Conservation (phyloP, 2,797 vertebrate genomes). For the Sebastes paucispinis region DNA sequence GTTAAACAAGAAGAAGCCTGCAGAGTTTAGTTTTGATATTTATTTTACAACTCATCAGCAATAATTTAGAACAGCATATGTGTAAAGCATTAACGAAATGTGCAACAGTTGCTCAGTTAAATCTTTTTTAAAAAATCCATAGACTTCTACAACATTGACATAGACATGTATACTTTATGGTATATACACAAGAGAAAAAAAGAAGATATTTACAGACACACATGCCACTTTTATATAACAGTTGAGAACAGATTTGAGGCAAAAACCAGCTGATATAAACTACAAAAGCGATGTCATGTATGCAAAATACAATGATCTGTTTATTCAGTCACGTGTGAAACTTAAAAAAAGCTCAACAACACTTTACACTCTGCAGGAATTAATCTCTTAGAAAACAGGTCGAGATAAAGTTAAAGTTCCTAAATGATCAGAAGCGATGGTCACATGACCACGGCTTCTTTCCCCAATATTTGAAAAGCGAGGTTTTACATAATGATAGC, state of each 20-base stretch:
- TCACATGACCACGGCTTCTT: conserved; percentile 47
- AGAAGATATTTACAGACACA: conserved; percentile 82
- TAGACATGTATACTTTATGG: conserved; percentile 86
- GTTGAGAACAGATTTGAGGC: conserved; percentile 89
- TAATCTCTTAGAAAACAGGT: conserved; percentile 58
- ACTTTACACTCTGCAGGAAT: conserved; percentile 57
- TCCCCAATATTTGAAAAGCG: conserved; percentile 27
- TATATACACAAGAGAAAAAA: conserved; percentile 85
- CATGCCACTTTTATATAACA: conserved; percentile 87
- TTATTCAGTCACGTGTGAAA: conserved; percentile 78
- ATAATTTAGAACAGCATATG: conserved; percentile 98
- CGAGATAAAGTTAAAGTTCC: conserved; percentile 44
- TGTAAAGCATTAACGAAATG: conserved; percentile 97
- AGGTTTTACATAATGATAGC: conserved; percentile 46
- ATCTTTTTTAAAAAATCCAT: conserved; percentile 81
- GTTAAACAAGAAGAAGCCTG: conserved; percentile 46
- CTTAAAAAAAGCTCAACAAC: conserved; percentile 60
- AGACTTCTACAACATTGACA: conserved; percentile 96
- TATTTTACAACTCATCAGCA: conserved; percentile 92
- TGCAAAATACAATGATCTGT: conserved; percentile 74
- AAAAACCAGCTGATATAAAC: conserved; percentile 81
- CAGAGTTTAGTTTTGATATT: conserved; percentile 86
- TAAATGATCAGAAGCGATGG: conserved; percentile 35
- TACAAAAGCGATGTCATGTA: conserved; percentile 88
- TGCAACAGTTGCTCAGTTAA: conserved; percentile 90